Base-by-base conservation (phyloP, 30 jellyfish, hydroid and myxozoan species). In the Chrysaora quinquecirrha region DNA sequence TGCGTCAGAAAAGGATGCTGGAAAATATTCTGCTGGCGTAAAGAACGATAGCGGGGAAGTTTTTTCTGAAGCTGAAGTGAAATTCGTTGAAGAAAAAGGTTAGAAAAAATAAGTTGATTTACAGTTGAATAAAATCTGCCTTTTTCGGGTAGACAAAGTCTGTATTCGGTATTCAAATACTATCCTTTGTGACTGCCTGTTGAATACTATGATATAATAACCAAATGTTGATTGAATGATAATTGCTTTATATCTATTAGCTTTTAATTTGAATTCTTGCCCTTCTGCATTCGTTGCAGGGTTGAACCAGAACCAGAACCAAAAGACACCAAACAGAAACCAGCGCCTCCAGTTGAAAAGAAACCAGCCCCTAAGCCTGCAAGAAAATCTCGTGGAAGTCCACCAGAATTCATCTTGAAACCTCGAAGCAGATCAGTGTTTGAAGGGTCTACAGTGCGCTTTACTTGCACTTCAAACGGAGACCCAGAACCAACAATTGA, bases 401-500 rank as follows among this genome's bases (percentile, higher is more conserved):
- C 96, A 34, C 98, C 98, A 11, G 84, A 77, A 12, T 92, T 92
- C 87, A 64, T 91, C 19, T 52, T 86, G 76, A 86, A 92, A 52
- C 98, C 98, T 1, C 93, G 95, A 32, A 68, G 77, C 43, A 75
- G 93, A 61, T 50, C 90, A 12, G 90, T 92, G 19, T 60, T 82
- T 21, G 79, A 60, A 72, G 96, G 96, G 2, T 64, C 87, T n/a
- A 78, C 80, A 12, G 96, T 65, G 1, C 90, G 96, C 6, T 87
- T 94, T 64, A 80, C 97, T 30, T 82, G 92, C 30, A 82, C 92
- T 0, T 82, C 63, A 28, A 82, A 60, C 72, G 97, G 97, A 33
- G 86, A 62, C 28, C 99, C 99, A 0, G 88, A 67, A 22, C 96
- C 99, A 24, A 43, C 64, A 3, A 84, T 95, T 82, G 96, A 84